Conservation (phyloP, 64 coral and sea anemone genomes). For the Porites lutea region DNA sequence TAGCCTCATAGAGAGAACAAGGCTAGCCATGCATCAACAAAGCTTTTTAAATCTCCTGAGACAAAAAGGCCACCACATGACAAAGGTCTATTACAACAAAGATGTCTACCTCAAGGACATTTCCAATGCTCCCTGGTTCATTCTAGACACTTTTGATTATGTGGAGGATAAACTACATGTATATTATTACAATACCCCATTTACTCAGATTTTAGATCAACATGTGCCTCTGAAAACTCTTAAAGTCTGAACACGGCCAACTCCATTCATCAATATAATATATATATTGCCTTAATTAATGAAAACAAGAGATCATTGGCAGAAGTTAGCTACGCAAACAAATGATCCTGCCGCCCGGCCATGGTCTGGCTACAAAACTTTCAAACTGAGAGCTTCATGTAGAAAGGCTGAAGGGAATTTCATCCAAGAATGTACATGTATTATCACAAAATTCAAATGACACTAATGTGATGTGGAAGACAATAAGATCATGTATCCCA, state of each 20-base stretch:
- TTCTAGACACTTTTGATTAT: no score
- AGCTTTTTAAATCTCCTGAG: no score
- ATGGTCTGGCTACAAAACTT: constrained; percentile 56
- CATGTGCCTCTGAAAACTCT: constrained; percentile 68
- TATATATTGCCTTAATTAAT: constrained; percentile 47
- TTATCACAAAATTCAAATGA: constrained; percentile 49
- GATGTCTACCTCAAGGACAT: no score
- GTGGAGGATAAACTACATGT: no score
- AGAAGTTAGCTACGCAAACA: constrained; percentile 52
- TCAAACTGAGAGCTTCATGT: constrained; percentile 38
- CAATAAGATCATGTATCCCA: constrained; percentile 64
- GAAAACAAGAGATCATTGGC: constrained; percentile 78
- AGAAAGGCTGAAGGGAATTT: constrained; percentile 26
- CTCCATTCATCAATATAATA: constrained; percentile 63
- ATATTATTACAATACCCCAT: not conserved
- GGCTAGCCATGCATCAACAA: no score
- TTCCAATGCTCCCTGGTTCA: no score
- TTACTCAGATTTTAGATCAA: constrained; percentile 13
- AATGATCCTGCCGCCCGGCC: constrained; percentile 41
- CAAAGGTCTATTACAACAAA: no score
- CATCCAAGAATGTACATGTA: constrained; percentile 6
- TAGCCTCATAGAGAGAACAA: no score
- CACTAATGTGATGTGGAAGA: constrained; percentile 56
- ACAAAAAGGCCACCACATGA: no score
- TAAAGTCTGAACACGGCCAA: constrained; percentile 45